These are phyloP conservation scores for Syncerus caffer DNA, from an alignment of 2,797 vertebrate genomes.

Conservation along the genomic window DNA sequence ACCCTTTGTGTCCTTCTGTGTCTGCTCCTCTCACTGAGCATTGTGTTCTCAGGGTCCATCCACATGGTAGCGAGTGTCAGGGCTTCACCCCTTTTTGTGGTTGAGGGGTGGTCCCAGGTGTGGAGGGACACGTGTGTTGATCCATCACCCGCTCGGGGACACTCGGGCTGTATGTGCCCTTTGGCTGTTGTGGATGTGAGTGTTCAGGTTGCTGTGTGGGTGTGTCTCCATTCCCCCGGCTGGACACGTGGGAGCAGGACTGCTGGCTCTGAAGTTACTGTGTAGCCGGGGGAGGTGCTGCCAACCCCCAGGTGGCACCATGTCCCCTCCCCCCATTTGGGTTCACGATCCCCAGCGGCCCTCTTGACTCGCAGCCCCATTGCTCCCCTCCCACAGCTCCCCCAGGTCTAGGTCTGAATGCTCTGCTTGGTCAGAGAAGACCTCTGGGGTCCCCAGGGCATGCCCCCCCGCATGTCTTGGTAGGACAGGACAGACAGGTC, in stretches of 20 bases:
- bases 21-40: background rate
- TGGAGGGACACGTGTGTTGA: accelerated
- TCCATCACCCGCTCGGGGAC: accelerated
- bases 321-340: background rate
- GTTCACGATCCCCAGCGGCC: background rate
- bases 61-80: accelerated
- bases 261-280: background rate
- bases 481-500: background rate
- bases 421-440: background rate
- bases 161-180: accelerated
- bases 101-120: too few relatives aligned
- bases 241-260: background rate
- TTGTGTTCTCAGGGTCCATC: accelerated
- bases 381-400: accelerated
- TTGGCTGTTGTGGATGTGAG: background rate
- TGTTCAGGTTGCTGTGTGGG: background rate
- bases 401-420: background rate
- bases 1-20: background rate
- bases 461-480: background rate
- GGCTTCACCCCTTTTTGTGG: background rate
- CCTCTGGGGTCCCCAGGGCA: too few relatives aligned
- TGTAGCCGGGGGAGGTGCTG: background rate
- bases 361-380: accelerated
- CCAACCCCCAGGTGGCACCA: background rate
- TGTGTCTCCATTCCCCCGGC: accelerated